phyloP scores from a whole-genome alignment of 2,888 invertebrate genomes.

The Dynastes hyllus region DNA sequence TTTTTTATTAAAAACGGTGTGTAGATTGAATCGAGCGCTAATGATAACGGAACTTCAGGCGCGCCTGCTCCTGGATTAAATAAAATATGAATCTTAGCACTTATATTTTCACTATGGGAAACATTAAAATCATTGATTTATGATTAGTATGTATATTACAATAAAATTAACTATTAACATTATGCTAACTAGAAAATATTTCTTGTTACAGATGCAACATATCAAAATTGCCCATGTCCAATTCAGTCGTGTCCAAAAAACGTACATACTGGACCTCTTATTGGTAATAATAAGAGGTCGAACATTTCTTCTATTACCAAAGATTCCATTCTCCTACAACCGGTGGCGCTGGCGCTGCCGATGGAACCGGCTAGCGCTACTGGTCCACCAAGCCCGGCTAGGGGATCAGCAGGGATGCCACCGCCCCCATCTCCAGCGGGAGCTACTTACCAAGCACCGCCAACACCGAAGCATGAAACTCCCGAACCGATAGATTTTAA shows the following conservation, averaged over 20 bases:
- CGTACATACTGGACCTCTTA: slow-evolving; percentile 98
- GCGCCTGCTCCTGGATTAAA: too few species aligned
- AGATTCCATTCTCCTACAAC: slow-evolving; percentile 69
- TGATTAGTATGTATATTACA: too few species aligned
- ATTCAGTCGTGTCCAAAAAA: slow-evolving; percentile 98
- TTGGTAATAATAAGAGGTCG: slow-evolving; percentile 91
- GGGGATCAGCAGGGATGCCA: slow-evolving; percentile 80
- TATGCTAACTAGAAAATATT: neutral
- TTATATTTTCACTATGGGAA: too few species aligned
- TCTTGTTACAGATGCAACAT: slow-evolving; percentile 72
- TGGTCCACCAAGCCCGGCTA: slow-evolving; percentile 81
- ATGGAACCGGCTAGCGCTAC: slow-evolving; percentile 72
- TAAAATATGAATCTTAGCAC: too few species aligned
- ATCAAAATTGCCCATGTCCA: slow-evolving; percentile 89
- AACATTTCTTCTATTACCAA: slow-evolving; percentile 68
- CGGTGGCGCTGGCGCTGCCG: slow-evolving; percentile 72
- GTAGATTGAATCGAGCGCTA: too few species aligned
- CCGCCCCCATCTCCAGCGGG: slow-evolving; percentile 76
- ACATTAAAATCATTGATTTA: too few species aligned
- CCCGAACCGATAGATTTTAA: slow-evolving; percentile 61
- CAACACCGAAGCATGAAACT: slow-evolving; percentile 62
- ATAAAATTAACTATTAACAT: too few species aligned
- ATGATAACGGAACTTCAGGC: too few species aligned
- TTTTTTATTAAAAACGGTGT: too few species aligned
- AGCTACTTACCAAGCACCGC: slow-evolving; percentile 69